Evolutionary conservation across 2,888 invertebrate species (phyloP), one percentile per base, ranked within the genome.

Genomic region (Graphium colonna): DNA sequence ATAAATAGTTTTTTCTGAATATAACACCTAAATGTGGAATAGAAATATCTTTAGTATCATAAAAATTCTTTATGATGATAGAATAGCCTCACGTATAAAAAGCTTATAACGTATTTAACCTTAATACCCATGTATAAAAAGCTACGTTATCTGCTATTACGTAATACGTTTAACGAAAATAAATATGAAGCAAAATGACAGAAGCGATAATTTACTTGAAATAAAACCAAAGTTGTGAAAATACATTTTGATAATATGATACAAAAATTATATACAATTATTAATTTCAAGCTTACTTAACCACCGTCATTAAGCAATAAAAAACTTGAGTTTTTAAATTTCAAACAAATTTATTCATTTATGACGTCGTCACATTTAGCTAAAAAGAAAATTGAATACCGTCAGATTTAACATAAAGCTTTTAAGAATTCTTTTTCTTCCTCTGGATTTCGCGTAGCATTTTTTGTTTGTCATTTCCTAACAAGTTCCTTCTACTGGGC

Each of bases 1-100:
- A 79, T 75, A 77, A 78, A 79, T 76, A 79, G 58, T 64, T 67
- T 71, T 74, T 76, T 75, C 75, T 73, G 17, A 47, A 42, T 38
- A 16, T 41, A 3, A 21, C 21, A 17, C 45, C 33, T 28, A 28
- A 33, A 38, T 39, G 12, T 12, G 38, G 26, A 12, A 44, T 17
- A n/a, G 7, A 44, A 33, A 13, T 9, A 33, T 49, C 21, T 18
- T 1, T 5, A 21, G 5, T 5, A 5, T 21, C 21, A 21, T 21
- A 21, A 21, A 21, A 21, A n/a, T n/a, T 21, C 2, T 21, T 21
- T 21, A 21, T 5, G 21, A 3, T 21, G 5, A 21, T 21, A 21
- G 9, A 39, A 39, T 28, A 42, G 47, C 18, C 21, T 21, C 2
- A 21, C 3, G n/a, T n/a, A 21, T 21, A 21, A 21, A 21, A 21